Evolutionary conservation across 1,140 invertebrate genomes (phyloP), one percentile per base, ranked within the genome.

Genomic region (Meloidogyne hapla): DNA sequence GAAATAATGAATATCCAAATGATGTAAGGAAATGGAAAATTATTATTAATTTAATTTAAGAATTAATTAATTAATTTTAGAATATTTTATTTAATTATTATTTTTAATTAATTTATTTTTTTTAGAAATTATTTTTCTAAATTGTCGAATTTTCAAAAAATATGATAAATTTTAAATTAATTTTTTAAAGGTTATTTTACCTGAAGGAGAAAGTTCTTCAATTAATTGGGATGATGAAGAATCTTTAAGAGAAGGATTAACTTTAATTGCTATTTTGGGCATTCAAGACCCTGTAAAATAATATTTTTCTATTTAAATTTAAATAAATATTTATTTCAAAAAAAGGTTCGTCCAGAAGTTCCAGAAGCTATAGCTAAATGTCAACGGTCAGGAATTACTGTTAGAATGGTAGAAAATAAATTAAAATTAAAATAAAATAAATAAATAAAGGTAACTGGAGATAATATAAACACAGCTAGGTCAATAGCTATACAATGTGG

Each of bases 151-250:
- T n/a, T n/a, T n/a, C n/a, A n/a, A n/a, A n/a, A n/a, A n/a, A n/a
- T n/a, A n/a, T n/a, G n/a, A 38, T 26, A 23, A 12, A 10, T 66
- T 67, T 6, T 61, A 48, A 18, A 21, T 40, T 66, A 15, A 5
- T 56, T 33, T 13, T 26, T 45, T 81, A 26, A 38, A 78, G 77
- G 56, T 78, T 40, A 26, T 71, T 25, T 66, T 72, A 18, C 48
- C 75, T 28, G 77, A 74, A 21, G 71, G 56, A 56, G 81, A 85
- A 63, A n/a, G 5, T 56, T 56, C 48, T 56, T 56, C 48, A 56
- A 77, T 85, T 9, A 81, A 87, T 74, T 87, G 85, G 86, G 85
- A 87, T 26, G 81, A 88, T 74, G 87, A 87, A 74, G 79, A 83
- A 25, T 18, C n/a, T 26, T 76, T 87, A 45, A 74, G 85, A 1